These are phyloP conservation scores for Athetis lepigone DNA, from an alignment of 2,888 invertebrate genomes.

Conservation along the genomic window DNA sequence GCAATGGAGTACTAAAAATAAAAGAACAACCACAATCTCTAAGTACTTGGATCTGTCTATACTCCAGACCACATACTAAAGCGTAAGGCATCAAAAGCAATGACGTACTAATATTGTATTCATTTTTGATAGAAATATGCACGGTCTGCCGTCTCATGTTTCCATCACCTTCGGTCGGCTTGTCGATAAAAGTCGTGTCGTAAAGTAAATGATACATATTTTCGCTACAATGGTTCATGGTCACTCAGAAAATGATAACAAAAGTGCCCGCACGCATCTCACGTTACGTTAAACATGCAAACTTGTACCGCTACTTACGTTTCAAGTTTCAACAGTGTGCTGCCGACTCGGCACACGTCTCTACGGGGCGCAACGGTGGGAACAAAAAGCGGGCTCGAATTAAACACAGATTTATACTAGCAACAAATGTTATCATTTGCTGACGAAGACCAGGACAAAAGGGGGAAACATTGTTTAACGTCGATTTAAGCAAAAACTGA, in stretches of 20 bases:
- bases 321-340: conserved; percentile 76
- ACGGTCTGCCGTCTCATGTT: neutral
- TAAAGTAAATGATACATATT: conserved; percentile 40
- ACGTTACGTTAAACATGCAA: conserved; percentile 69
- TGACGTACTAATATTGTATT: neutral
- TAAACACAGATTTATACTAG: conserved; percentile 60
- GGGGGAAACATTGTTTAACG: conserved; percentile 9
- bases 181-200: neutral
- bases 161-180: neutral
- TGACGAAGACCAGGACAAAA: conserved; percentile 60
- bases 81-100: conserved; percentile 25
- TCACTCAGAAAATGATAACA: conserved; percentile 86
- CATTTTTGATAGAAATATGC: conserved; percentile 6
- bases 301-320: conserved; percentile 82
- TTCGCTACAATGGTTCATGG: conserved; percentile 62
- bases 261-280: conserved; percentile 72
- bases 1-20: conserved; percentile 31
- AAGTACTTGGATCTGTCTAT: conserved; percentile 1
- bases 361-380: conserved; percentile 78
- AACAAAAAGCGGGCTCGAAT: conserved; percentile 75
- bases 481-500: neutral
- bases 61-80: conserved; percentile 10
- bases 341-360: conserved; percentile 80
- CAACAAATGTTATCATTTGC: conserved; percentile 82
- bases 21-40: conserved; percentile 4